A percentile compares a stretch with the other conserved stretches of the same genome.
Conservation (phyloP, 2,797 vertebrate species). For the Bradypodion ventrale region DNA sequence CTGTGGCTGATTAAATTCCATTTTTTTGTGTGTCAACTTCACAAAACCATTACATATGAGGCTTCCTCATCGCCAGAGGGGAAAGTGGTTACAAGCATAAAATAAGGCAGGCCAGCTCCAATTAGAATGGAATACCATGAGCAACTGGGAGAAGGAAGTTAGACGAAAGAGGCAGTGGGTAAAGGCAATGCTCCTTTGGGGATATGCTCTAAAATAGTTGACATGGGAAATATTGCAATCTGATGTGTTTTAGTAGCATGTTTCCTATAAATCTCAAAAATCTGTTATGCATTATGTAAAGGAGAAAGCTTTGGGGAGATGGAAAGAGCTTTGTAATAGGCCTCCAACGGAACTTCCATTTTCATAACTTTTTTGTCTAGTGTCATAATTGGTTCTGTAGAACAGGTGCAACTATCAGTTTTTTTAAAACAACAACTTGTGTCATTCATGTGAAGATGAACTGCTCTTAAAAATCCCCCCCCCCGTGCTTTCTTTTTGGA, state of each 20-base stretch:
- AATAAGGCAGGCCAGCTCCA: conserved; percentile 60
- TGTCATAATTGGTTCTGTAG: conserved; percentile 53
- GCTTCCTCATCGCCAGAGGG: conserved; percentile 58
- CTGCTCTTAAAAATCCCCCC: conserved; percentile 9
- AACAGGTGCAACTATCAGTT: conserved; percentile 53
- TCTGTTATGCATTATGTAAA: conserved; percentile 68
- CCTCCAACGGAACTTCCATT: conserved; percentile 38
- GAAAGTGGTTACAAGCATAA: conserved; percentile 69
- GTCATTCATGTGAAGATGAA: not conserved
- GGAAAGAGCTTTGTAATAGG: conserved; percentile 39
- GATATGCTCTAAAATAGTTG: conserved; percentile 57
- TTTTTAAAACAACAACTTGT: conserved; percentile 29
- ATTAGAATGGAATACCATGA: conserved; percentile 62
- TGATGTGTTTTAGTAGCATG: conserved; percentile 67
- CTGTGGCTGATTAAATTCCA: conserved; percentile 63
- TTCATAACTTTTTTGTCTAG: conserved; percentile 44
- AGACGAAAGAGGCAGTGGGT: conserved; percentile 47
- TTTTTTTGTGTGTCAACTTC: conserved; percentile 61
- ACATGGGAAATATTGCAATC: conserved; percentile 69
- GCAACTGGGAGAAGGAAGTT: conserved; percentile 57
- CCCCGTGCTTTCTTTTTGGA: not conserved
- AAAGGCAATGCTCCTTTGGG: conserved; percentile 56
- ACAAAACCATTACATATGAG: conserved; percentile 61
- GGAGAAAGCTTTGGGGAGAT: conserved; percentile 64
- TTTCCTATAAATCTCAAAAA: conserved; percentile 69